Conservation (phyloP, 2,797 vertebrate species). For the Sebastes taczanowskii region DNA sequence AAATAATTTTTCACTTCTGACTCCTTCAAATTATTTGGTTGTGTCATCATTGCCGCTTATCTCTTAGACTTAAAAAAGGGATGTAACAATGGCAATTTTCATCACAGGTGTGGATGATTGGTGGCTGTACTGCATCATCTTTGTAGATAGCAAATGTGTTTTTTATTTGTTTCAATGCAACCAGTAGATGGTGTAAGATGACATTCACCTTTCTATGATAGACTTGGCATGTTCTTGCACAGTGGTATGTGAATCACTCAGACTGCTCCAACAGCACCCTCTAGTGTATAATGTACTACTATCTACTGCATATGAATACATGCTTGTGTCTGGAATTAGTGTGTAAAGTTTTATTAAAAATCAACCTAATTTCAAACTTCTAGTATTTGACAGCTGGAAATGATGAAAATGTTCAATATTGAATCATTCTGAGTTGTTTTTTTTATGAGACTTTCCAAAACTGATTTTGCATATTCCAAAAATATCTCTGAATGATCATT, state of each 20-base stretch:
- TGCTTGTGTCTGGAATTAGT: not conserved
- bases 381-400: not conserved
- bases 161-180: not conserved
- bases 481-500: not conserved
- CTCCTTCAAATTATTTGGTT: too few species aligned
- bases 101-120: not conserved
- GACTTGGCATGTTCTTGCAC: not conserved
- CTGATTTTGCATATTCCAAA: not conserved
- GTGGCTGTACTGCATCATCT: not conserved
- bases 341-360: not conserved
- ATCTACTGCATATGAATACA: not conserved
- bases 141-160: not conserved
- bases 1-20: too few species aligned
- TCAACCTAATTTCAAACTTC: not conserved
- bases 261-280: constrained; percentile 39
- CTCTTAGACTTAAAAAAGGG: too few species aligned
- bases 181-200: not conserved
- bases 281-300: constrained; percentile 10
- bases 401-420: not conserved
- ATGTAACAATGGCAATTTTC: too few species aligned
- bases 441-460: not conserved
- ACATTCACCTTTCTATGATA: rapidly evolving
- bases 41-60: rapidly evolving
- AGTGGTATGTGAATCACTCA: not conserved
- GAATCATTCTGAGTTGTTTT: not conserved